These are phyloP conservation scores for Linurgus olivaceus DNA, from an alignment of 2,797 vertebrate genomes.

Conservation along the genomic window DNA sequence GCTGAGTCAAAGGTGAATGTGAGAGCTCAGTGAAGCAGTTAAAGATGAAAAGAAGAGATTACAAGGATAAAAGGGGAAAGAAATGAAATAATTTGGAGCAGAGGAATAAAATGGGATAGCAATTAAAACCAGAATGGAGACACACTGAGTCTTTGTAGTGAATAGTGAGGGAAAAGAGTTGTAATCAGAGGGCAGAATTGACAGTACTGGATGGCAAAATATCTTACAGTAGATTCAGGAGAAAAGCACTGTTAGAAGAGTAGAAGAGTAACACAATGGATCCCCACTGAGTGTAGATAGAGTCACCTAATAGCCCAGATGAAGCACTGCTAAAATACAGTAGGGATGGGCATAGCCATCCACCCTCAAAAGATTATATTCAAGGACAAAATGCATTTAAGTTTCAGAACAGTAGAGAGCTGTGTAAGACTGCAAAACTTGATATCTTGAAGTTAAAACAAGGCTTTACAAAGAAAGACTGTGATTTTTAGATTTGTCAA, in stretches of 20 bases:
- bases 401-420: background rate
- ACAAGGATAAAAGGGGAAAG: background rate
- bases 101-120: background rate
- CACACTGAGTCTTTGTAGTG: conserved; percentile 15
- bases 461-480: background rate
- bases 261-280: background rate
- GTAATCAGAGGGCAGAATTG: background rate
- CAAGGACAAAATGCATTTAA: background rate
- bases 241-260: background rate
- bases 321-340: background rate
- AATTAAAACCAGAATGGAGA: conserved; percentile 17
- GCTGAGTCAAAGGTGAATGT: background rate
- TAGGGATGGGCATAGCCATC: background rate
- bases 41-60: conserved; percentile 10
- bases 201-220: background rate
- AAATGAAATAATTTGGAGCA: conserved; percentile 13
- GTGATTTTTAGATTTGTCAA: background rate
- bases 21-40: background rate
- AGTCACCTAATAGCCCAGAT: background rate
- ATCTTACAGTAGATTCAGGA: background rate
- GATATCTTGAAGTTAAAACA: background rate
- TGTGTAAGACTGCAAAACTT: background rate
- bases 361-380: background rate
- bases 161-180: background rate
- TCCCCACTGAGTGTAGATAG: background rate